These are phyloP conservation scores for Thamnophis sirtalis DNA, from an alignment of 2,113 vertebrate species.

Conservation along the genomic window DNA sequence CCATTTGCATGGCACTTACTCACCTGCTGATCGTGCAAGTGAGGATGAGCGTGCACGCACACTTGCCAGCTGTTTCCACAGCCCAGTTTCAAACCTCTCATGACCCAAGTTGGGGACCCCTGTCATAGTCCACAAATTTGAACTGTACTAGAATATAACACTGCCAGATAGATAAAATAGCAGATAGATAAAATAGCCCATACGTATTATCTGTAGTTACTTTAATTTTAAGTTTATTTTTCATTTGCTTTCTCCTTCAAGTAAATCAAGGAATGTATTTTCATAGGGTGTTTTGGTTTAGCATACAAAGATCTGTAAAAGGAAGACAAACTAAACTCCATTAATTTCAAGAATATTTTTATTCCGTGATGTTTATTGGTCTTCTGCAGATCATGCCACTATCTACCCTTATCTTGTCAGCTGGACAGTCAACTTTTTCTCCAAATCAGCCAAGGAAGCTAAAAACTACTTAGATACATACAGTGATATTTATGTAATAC, in stretches of 20 bases:
- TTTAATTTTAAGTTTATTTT: conserved; percentile 50
- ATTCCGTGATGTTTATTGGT: not conserved
- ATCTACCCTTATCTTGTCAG: not conserved
- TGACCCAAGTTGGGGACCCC: too few species aligned
- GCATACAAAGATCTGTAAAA: not conserved
- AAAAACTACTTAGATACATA: not conserved
- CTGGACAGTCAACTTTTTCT: not conserved
- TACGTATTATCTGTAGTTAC: conserved; percentile 40
- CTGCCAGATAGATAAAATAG: conserved; percentile 38
- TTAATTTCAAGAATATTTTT: conserved; percentile 9
- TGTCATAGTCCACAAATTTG: conserved; percentile 21
- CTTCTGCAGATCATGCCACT: not conserved
- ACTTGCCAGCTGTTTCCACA: too few species aligned
- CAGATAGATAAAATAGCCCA: conserved; percentile 20
- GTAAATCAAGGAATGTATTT: conserved; percentile 54
- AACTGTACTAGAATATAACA: conserved; percentile 19
- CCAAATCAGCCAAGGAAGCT: not conserved
- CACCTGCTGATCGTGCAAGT: too few species aligned
- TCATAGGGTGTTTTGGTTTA: conserved; percentile 46
- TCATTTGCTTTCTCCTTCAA: conserved; percentile 46
- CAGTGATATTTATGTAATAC: not conserved
- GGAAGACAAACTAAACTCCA: conserved; percentile 50
- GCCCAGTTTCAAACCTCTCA: too few species aligned
- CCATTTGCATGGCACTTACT: too few species aligned
- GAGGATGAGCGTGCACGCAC: too few species aligned